These are phyloP conservation scores for Cyaniris semiargus DNA, from an alignment of 2,888 invertebrate genomes.

Conservation along the genomic window DNA sequence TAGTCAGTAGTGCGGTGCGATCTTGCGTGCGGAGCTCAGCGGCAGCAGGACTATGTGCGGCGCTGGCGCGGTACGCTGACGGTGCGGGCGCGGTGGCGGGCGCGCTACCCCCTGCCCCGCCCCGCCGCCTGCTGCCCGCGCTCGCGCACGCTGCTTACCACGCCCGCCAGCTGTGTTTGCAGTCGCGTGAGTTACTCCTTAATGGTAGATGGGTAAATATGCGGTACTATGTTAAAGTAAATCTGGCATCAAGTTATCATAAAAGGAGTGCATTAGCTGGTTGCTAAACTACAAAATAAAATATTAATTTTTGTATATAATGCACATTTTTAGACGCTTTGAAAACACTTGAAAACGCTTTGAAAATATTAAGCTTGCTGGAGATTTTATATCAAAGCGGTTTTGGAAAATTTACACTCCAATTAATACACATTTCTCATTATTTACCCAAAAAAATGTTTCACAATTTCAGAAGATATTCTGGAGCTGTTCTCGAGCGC, in stretches of 20 bases:
- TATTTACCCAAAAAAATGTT: background rate
- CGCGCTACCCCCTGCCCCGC: conserved; percentile 44
- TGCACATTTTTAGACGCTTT: too few relatives aligned
- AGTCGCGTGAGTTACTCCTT: conserved; percentile 54
- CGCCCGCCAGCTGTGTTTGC: conserved; percentile 56
- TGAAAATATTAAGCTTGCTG: too few relatives aligned
- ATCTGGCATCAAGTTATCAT: too few relatives aligned
- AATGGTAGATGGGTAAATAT: too few relatives aligned
- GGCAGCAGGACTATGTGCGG: conserved; percentile 48
- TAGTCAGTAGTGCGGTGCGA: conserved; percentile 52
- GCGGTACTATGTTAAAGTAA: too few relatives aligned
- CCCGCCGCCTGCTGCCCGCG: conserved; percentile 57
- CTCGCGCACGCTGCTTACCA: conserved; percentile 66
- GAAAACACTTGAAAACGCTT: too few relatives aligned
- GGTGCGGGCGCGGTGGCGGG: conserved; percentile 53
- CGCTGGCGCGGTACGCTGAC: conserved; percentile 48
- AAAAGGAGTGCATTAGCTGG: too few relatives aligned
- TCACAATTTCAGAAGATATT: conserved; percentile 57
- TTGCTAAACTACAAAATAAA: too few relatives aligned
- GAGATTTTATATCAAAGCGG: too few relatives aligned
- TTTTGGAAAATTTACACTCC: too few relatives aligned
- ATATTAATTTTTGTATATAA: too few relatives aligned
- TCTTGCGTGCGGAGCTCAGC: conserved; percentile 48
- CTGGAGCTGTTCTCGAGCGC: conserved; percentile 63
- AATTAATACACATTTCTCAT: too few relatives aligned